These are phyloP conservation scores for Saccostrea glomerata DNA, from an alignment of 1,140 invertebrate species.

Conservation along the genomic window DNA sequence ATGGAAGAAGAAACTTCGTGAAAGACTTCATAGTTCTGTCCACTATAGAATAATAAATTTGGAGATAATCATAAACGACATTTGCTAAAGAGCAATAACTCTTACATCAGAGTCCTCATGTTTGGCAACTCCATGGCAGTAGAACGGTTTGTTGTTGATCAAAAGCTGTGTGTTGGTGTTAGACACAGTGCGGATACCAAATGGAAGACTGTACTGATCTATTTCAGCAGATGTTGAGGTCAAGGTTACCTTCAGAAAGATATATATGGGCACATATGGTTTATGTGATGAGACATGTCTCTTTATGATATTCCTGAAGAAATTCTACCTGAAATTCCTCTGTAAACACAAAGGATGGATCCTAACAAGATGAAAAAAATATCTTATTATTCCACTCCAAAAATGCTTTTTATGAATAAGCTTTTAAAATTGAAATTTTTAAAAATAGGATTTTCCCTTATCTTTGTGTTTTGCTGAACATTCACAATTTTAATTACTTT, in stretches of 20 bases:
- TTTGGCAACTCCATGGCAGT: conserved; percentile 95
- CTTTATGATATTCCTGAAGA: too few species aligned
- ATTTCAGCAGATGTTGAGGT: conserved; percentile 41
- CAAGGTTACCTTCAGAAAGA: conserved; percentile 48
- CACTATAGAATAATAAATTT: neutral
- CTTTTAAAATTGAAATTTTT: too few species aligned
- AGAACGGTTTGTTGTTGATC: conserved; percentile 92
- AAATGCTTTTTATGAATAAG: too few species aligned
- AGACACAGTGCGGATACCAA: conserved; percentile 91
- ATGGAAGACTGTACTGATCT: conserved; percentile 90
- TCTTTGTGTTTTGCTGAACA: too few species aligned
- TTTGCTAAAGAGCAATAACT: neutral
- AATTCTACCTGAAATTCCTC: too few species aligned
- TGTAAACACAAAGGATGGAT: too few species aligned
- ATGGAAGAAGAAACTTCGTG: too few species aligned
- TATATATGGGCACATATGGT: neutral
- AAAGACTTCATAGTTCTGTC: neutral
- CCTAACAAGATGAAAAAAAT: too few species aligned
- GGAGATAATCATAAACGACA: neutral
- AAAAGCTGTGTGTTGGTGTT: conserved; percentile 87
- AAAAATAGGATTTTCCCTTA: too few species aligned
- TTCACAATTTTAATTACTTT: too few species aligned
- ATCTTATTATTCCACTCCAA: too few species aligned
- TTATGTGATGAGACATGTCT: too few species aligned
- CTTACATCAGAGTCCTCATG: conserved; percentile 95